These are phyloP conservation scores for Microctenopoma steveboyesi DNA, from an alignment of 2,797 vertebrate species.

Conservation along the genomic window DNA sequence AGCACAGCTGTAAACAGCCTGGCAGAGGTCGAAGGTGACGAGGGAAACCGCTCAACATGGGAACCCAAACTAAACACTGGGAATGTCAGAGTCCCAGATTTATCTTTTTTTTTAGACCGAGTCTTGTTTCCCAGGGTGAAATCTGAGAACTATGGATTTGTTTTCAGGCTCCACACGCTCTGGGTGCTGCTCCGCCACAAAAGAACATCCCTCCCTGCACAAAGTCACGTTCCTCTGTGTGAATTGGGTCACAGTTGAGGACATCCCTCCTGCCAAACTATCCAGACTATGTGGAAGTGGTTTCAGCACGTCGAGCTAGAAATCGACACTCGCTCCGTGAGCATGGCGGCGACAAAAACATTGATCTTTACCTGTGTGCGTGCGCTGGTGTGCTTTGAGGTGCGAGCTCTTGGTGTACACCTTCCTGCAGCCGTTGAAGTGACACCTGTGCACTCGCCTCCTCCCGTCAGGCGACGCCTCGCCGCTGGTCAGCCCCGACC, in stretches of 20 bases:
- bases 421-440: conserved; percentile 97
- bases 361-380: conserved; percentile 90
- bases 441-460: conserved; percentile 92
- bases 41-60: conserved; percentile 58
- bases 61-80: conserved; percentile 32
- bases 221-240: conserved; percentile 70
- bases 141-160: conserved; percentile 69
- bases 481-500: conserved; percentile 85
- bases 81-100: conserved; percentile 70
- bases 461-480: conserved; percentile 91
- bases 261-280: conserved; percentile 69
- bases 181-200: conserved; percentile 51
- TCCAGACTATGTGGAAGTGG: conserved; percentile 55
- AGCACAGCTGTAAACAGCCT: conserved; percentile 60
- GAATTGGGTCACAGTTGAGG: conserved; percentile 76
- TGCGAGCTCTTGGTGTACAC: conserved; percentile 99
- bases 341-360: neutral
- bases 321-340: neutral
- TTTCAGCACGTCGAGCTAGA: conserved; percentile 9
- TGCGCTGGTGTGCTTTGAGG: conserved; percentile 98
- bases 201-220: conserved; percentile 41
- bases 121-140: conserved; percentile 67
- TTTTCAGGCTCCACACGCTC: conserved; percentile 73
- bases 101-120: neutral
- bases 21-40: conserved; percentile 64